These are phyloP conservation scores for Macrophya alboannulata DNA, from an alignment of 2,888 invertebrate species.

Conservation along the genomic window DNA sequence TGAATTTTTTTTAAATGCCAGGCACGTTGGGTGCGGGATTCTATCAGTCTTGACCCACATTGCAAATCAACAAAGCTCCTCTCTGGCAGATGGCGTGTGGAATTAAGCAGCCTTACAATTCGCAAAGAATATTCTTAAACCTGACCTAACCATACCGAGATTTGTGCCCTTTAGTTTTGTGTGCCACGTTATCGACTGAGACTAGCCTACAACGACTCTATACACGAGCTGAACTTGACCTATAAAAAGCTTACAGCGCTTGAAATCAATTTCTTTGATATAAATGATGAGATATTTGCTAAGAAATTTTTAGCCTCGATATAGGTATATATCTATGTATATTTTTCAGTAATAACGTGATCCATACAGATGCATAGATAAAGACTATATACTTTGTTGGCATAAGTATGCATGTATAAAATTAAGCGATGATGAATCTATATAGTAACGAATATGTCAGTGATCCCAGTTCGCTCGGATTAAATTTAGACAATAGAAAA, in stretches of 20 bases:
- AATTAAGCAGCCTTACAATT: conserved; percentile 23
- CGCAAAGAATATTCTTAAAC: not conserved
- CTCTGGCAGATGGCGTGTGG: conserved; percentile 23
- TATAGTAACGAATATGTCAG: not conserved
- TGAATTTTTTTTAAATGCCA: not conserved
- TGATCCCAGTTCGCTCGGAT: not conserved
- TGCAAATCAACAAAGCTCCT: conserved; percentile 40
- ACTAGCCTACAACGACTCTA: not conserved
- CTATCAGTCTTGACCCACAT: conserved; percentile 47
- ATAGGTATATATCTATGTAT: no score
- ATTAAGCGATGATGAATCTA: not conserved
- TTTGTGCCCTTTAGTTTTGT: conserved; percentile 22
- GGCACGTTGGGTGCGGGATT: conserved; percentile 11
- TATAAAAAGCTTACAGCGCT: not conserved
- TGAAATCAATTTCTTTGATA: not conserved
- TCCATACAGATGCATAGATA: no score
- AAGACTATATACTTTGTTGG: not conserved
- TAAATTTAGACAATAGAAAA: not conserved
- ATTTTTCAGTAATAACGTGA: not conserved
- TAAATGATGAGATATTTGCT: not conserved
- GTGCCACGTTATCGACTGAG: conserved; percentile 14
- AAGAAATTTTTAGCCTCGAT: not conserved
- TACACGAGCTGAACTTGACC: not conserved
- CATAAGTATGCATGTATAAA: not conserved
- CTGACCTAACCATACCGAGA: not conserved